phyloP scores from a whole-genome alignment of 2,113 vertebrate genomes.

The Apaloderma vittatum region DNA sequence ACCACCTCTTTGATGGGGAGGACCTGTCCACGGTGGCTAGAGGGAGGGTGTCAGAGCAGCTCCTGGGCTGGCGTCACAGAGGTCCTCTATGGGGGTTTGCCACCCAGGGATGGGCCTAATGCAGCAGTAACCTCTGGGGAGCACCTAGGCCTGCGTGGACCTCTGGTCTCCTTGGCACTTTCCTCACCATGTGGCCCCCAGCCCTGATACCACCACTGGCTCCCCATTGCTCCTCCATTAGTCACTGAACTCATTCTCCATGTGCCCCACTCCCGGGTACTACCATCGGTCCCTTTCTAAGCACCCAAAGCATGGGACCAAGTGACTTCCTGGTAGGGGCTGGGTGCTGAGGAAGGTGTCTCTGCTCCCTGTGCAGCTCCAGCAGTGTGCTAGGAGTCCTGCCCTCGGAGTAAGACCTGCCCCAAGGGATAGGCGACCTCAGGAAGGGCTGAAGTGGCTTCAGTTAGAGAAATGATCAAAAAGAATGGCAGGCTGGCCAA shows the following conservation, averaged over 20 bases:
- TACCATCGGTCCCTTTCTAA: not conserved
- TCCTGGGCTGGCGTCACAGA: not conserved
- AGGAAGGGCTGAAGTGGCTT: not conserved
- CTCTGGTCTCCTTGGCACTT: not conserved
- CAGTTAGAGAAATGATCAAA: not conserved
- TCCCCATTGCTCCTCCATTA: not conserved
- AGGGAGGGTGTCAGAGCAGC: not conserved
- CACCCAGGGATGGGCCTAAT: accelerated
- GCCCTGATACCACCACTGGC: not conserved
- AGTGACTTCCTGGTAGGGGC: not conserved
- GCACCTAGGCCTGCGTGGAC: not conserved
- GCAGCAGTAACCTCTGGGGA: not conserved
- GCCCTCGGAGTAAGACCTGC: not conserved
- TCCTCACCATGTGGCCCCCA: not conserved
- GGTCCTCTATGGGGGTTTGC: not conserved
- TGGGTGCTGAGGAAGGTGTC: accelerated
- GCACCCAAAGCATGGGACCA: not conserved
- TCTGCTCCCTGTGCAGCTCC: accelerated
- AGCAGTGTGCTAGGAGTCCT: not conserved
- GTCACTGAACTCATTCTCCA: not conserved
- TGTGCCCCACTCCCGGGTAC: too few species aligned
- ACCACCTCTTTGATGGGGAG: accelerated
- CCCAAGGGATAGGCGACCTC: accelerated
- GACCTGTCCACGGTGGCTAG: accelerated
- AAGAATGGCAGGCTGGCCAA: not conserved